Evolutionary conservation across 1,140 invertebrate genomes (phyloP), one percentile per base, ranked within the genome.

Genomic region (Bactericera cockerelli): DNA sequence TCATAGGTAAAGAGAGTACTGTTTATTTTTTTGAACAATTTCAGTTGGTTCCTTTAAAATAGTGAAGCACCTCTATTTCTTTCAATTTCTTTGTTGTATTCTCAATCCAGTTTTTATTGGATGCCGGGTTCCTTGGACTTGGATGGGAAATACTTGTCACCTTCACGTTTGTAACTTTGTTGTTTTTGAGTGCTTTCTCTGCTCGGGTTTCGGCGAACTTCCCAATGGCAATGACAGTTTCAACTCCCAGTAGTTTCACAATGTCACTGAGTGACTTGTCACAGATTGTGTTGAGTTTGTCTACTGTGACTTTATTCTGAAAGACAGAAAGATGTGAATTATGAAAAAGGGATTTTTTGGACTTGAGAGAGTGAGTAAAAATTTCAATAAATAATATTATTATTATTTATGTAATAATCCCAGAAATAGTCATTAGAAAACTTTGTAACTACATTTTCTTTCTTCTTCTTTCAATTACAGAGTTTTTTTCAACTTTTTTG

Each of bases 171-270:
- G 11, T 55, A 55, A 65, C 24, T 53, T 25, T 55, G 11, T 65
- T 64, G 22, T 74, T 70, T 55, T 81, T 77, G 0, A 85, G 65
- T 16, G 80, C 77, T 60, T 75, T 75, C 55, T 77, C 71, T 10
- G 85, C 77, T 64, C 81, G 74, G 55, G 81, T 79, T 67, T 86
- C 78, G 19, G 86, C 83, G 73, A 87, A 95, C 65, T 80, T 82
- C 6, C 92, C 92, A 60, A 95, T 76, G 1, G 84, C 84, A 26
- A 94, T 73, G 16, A 94, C 70, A 49, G 80, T 78, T 67, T 89
- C 74, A 0, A 83, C 77, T 61, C 84, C 71, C 10, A 93, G 73
- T 1, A 92, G 68, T 55, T 78, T 70, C 14, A 93, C 70, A 38
- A 85, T 74, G 66, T 84, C 72, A 13, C 77, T 67, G 6, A 93